Evolutionary conservation across 1,140 invertebrate genomes (phyloP).

Genomic region (Lasioglossum albipes): DNA sequence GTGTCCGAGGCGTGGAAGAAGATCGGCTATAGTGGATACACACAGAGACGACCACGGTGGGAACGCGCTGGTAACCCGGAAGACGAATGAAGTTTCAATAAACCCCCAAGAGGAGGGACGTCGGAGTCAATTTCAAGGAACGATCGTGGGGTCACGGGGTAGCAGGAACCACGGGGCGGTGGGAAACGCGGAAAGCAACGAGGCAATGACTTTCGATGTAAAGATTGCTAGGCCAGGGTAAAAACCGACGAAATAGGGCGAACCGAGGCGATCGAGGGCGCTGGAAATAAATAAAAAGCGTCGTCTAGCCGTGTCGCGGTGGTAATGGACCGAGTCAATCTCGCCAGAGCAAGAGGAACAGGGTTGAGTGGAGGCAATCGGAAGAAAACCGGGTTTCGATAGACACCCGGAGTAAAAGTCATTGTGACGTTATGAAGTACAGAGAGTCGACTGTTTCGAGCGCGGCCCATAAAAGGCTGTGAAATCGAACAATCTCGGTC

Average conservation of each 20-base stretch:
- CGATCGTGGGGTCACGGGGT: conserved; percentile 41
- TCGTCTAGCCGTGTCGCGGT: conserved; percentile 12
- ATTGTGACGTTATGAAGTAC: background rate
- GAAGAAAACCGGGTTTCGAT: conserved; percentile 31
- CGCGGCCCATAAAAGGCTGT: background rate
- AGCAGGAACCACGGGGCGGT: conserved; percentile 36
- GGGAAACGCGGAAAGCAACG: background rate
- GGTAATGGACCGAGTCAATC: conserved; percentile 55
- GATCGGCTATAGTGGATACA: no score
- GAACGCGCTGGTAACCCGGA: conserved; percentile 3
- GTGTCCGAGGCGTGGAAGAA: conserved; percentile 1
- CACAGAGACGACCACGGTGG: background rate
- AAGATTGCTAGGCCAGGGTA: conserved; percentile 47
- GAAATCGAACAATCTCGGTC: conserved; percentile 3
- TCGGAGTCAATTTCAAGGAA: conserved; percentile 60
- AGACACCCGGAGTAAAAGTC: conserved; percentile 39
- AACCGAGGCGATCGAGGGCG: conserved; percentile 19
- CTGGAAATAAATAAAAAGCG: conserved; percentile 53
- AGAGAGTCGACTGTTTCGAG: background rate
- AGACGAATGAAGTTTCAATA: conserved; percentile 60
- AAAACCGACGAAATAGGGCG: conserved; percentile 46
- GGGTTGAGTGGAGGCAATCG: conserved; percentile 33
- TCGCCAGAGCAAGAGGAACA: conserved; percentile 12
- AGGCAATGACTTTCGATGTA: conserved; percentile 51
- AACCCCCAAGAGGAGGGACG: conserved; percentile 50